Conservation (phyloP, 2,113 vertebrate species). For the Hippoglossus stenolepis region DNA sequence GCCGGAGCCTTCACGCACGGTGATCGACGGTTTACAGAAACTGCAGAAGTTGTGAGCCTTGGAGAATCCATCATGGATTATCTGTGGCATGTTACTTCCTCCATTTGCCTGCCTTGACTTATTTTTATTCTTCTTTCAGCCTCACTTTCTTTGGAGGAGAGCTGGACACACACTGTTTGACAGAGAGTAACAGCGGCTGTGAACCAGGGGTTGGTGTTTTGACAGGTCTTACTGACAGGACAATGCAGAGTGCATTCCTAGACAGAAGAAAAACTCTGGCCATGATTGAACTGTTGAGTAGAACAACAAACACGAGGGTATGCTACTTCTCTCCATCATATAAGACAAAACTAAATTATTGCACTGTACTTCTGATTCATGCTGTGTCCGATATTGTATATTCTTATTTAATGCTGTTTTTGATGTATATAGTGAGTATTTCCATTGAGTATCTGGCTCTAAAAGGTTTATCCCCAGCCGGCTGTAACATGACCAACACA, state of each 20-base stretch:
- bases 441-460: not conserved
- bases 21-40: not conserved
- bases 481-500: slow-evolving; percentile 8
- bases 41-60: not conserved
- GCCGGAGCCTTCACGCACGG: slow-evolving; percentile 17
- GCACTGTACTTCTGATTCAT: not conserved
- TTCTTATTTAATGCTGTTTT: no score
- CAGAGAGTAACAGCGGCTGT: not conserved
- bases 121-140: not conserved
- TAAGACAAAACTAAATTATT: not conserved
- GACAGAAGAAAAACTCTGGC: slow-evolving; percentile 22
- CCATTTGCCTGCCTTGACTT: not conserved
- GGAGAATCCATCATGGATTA: slow-evolving; percentile 7
- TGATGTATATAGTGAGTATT: not conserved
- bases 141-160: slow-evolving; percentile 3
- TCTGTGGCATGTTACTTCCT: not conserved
- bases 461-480: not conserved
- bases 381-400: not conserved
- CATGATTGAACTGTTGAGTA: slow-evolving; percentile 9
- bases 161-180: slow-evolving; percentile 2
- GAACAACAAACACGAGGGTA: slow-evolving; percentile 37
- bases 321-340: not conserved
- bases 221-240: slow-evolving; percentile 30
- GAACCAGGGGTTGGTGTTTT: slow-evolving; percentile 17
- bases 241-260: slow-evolving; percentile 59